Conservation (phyloP, 1,140 invertebrate species). For the Ostrea edulis region DNA sequence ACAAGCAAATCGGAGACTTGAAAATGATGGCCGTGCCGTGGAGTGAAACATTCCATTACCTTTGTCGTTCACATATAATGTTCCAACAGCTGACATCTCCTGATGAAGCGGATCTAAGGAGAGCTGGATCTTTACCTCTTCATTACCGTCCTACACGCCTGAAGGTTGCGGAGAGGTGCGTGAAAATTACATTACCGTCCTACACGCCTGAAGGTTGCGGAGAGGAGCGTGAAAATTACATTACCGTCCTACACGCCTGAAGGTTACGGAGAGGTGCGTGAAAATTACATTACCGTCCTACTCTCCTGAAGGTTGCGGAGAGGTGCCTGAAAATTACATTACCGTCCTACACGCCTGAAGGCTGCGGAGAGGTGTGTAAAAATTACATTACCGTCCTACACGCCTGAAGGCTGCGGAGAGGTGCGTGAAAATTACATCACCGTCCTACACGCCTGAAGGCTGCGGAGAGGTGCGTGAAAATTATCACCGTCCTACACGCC, state of each 20-base stretch:
- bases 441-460: too few relatives aligned
- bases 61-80: background rate
- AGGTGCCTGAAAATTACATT: too few relatives aligned
- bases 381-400: too few relatives aligned
- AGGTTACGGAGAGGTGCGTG: background rate
- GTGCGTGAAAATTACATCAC: too few relatives aligned
- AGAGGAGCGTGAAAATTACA: background rate
- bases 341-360: too few relatives aligned
- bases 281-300: constrained; percentile 20
- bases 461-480: too few relatives aligned
- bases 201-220: background rate
- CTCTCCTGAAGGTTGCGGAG: too few relatives aligned
- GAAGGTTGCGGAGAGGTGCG: background rate
- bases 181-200: constrained; percentile 1
- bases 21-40: background rate
- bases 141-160: background rate
- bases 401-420: too few relatives aligned
- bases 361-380: too few relatives aligned
- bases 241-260: background rate
- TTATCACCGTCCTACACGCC: too few relatives aligned
- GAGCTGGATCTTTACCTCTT: background rate
- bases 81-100: background rate
- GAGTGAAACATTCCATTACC: background rate
- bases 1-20: background rate
- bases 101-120: background rate